phyloP scores from a whole-genome alignment of 2,113 vertebrate genomes.

The Micromys minutus region DNA sequence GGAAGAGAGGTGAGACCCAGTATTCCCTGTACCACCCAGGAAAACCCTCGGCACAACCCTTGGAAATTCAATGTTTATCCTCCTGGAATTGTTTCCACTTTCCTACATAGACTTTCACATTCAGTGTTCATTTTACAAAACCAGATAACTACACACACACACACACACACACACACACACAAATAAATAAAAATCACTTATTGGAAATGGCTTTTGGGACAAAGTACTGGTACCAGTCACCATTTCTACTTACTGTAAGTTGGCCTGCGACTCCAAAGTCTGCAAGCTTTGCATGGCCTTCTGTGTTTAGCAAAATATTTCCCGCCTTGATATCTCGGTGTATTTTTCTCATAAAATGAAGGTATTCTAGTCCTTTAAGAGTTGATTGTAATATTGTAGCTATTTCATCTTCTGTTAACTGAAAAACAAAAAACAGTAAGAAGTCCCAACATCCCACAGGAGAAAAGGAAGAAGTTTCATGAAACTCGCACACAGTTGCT shows the following conservation, averaged over 20 bases:
- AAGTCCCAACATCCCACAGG: slow-evolving; percentile 12
- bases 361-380: slow-evolving; percentile 94
- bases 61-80: neutral
- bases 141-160: neutral
- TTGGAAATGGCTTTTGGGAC: neutral
- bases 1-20: neutral
- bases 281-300: slow-evolving; percentile 96
- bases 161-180: neutral
- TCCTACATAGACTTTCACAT: neutral
- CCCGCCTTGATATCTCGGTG: slow-evolving; percentile 98
- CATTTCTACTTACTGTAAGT: slow-evolving; percentile 90
- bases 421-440: slow-evolving; percentile 59
- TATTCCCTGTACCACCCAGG: neutral
- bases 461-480: neutral
- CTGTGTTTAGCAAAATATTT: slow-evolving; percentile 95
- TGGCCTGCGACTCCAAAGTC: slow-evolving; percentile 98
- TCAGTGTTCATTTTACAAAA: slow-evolving; percentile 11
- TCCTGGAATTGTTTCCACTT: neutral
- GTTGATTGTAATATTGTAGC: slow-evolving; percentile 93
- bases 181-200: neutral
- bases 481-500: neutral
- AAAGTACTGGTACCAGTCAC: neutral
- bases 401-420: slow-evolving; percentile 96
- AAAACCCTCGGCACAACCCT: neutral
- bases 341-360: slow-evolving; percentile 99